phyloP scores from a whole-genome alignment of 1,140 invertebrate genomes.

The Batillaria attramentaria region DNA sequence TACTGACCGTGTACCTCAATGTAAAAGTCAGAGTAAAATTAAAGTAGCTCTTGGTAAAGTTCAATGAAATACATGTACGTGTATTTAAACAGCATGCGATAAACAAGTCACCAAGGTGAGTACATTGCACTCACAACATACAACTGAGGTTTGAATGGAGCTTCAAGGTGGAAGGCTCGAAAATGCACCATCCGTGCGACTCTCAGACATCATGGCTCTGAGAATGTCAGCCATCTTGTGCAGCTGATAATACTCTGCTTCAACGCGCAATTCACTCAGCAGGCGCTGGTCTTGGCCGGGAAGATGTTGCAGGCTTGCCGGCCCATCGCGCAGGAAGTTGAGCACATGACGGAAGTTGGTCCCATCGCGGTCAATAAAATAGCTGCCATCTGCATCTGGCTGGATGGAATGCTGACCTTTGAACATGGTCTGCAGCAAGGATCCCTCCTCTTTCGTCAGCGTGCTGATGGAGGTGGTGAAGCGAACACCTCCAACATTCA shows the following conservation, averaged over 20 bases:
- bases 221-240: conserved; percentile 21
- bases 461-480: conserved; percentile 55
- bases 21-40: too few relatives aligned
- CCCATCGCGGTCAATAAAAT: conserved; percentile 56
- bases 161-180: conserved; percentile 3
- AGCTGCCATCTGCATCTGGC: conserved; percentile 38
- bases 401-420: conserved; percentile 51
- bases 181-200: not conserved
- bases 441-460: conserved; percentile 51
- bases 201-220: conserved; percentile 27
- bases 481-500: conserved; percentile 57
- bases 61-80: too few relatives aligned
- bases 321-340: conserved; percentile 50
- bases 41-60: too few relatives aligned
- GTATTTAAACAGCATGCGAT: too few relatives aligned
- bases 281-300: conserved; percentile 22
- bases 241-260: conserved; percentile 45
- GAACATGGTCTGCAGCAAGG: conserved; percentile 58
- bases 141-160: too few relatives aligned
- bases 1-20: too few relatives aligned
- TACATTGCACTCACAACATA: too few relatives aligned
- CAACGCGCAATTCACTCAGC: conserved; percentile 37
- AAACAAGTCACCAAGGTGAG: too few relatives aligned
- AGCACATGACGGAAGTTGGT: conserved; percentile 56
- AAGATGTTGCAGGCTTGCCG: conserved; percentile 28